Percentiles rank a stretch among this genome's conserved stretches.
Conservation (phyloP, 2,113 vertebrate genomes). For the Emberiza fucata region DNA sequence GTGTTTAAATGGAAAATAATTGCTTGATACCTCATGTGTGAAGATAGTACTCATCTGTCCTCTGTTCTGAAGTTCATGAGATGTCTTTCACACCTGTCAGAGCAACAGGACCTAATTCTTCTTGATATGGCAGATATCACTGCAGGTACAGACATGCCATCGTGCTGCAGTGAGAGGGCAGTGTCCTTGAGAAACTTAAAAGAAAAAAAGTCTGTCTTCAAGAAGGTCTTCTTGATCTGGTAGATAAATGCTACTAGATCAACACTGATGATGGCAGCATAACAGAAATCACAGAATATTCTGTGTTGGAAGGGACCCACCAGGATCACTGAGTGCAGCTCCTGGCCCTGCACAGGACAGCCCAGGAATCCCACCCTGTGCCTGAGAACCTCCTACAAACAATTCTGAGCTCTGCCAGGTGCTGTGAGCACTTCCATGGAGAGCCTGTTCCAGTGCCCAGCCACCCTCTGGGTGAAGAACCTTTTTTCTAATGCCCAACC, state of each 20-base stretch:
- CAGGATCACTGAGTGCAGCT: background rate
- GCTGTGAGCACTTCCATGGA: background rate
- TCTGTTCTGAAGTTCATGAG: background rate
- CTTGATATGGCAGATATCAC: background rate
- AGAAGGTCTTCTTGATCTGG: background rate
- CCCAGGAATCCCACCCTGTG: background rate
- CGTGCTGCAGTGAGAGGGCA: fast-evolving
- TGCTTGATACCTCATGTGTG: background rate
- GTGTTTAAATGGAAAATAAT: background rate
- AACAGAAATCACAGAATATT: background rate
- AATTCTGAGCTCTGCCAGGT: background rate
- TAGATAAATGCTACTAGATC: background rate
- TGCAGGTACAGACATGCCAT: background rate
- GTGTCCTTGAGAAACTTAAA: background rate
- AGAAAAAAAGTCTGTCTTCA: background rate
- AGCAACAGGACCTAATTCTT: background rate
- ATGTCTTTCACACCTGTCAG: background rate
- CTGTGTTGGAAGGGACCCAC: background rate
- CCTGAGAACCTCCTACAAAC: fast-evolving
- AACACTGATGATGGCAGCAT: background rate
- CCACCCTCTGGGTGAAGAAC: too few species aligned
- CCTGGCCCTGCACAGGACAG: too few species aligned
- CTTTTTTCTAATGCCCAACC: too few species aligned
- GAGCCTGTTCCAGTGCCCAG: background rate
- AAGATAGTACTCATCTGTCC: background rate